Base-by-base conservation (phyloP, 1,140 invertebrate genomes). In the Lordiphosa mommai region DNA sequence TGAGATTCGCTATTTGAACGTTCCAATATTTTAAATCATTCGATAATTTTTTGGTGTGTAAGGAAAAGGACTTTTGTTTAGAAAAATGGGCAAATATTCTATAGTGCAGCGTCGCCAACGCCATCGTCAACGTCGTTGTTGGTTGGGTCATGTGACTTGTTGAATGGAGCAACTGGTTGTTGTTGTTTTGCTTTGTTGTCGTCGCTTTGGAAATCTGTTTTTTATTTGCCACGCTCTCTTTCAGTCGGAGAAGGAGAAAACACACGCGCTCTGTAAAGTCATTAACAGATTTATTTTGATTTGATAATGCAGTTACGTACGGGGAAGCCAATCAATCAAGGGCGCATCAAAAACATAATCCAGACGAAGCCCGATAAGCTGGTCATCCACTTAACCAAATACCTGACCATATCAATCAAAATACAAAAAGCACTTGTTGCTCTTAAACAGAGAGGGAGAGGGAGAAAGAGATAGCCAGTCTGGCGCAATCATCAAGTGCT, bases 191-290 rank as follows among this genome's bases (percentile, higher is more conserved):
- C 37, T 65, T 70, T 66, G 53, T 59, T 79, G 72, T 76, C 64
- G 72, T 77, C 72, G 59, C 65, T 80, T 80, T 80, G 77, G 72
- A 84, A 84, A 84, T 85, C 77, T 82, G 68, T 84, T 76, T 82
- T 82, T 82, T 84, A 84, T 84, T 82, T 76, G 76, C 65, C 71
- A 84, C 76, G 66, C 76, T 76, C 76, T 80, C 77, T 67, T 82
- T 82, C 76, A 55, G 40, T 20, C 27, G 20, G 5, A 37, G 23
- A 57, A 29, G 53, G 0, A 56, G 2, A 50, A 43, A 13, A 30
- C 32, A 53, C 13, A 55, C n/a, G 27, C 13, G 10, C 30, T 61
- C 58, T 79, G 64, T 79, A 82, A 82, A 74, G 50, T 51, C 65
- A 82, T 82, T 80, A 74, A 67, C 61, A 74, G 65, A 67, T 82